These are phyloP conservation scores for Odontamblyopus lacepedii DNA, from an alignment of 2,797 vertebrate species.

Conservation along the genomic window DNA sequence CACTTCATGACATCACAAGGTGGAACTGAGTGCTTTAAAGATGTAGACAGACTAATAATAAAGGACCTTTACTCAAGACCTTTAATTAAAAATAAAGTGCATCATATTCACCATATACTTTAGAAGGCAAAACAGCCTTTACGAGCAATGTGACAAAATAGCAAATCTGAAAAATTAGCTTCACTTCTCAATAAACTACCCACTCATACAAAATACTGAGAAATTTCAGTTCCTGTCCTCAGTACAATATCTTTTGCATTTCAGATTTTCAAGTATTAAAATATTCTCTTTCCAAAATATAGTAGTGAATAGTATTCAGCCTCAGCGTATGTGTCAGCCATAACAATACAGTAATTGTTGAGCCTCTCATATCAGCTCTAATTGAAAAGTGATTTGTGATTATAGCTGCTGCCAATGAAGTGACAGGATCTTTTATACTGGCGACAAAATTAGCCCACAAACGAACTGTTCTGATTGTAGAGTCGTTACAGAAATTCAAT, in stretches of 20 bases:
- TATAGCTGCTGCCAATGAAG: background rate
- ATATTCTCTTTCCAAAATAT: background rate
- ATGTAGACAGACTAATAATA: too few species aligned
- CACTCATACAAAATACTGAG: too few species aligned
- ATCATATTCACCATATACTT: background rate
- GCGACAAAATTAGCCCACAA: background rate
- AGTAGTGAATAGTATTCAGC: background rate
- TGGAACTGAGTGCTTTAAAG: too few species aligned
- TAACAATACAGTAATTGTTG: slow-evolving; percentile 1
- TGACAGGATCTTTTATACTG: background rate
- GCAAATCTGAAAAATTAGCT: too few species aligned
- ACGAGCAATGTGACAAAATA: background rate
- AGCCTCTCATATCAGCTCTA: background rate
- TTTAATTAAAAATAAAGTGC: too few species aligned
- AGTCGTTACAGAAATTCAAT: background rate
- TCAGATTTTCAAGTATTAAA: background rate
- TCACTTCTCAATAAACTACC: too few species aligned
- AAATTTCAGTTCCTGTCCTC: too few species aligned
- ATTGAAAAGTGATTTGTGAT: background rate
- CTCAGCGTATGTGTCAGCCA: background rate
- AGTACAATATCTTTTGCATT: too few species aligned
- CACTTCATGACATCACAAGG: too few species aligned
- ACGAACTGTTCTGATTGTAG: background rate
- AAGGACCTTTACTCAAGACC: too few species aligned
- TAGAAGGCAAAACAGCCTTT: background rate